Evolutionary conservation across 2,797 vertebrate genomes (phyloP).

Genomic region (Epinephelus malabaricus): DNA sequence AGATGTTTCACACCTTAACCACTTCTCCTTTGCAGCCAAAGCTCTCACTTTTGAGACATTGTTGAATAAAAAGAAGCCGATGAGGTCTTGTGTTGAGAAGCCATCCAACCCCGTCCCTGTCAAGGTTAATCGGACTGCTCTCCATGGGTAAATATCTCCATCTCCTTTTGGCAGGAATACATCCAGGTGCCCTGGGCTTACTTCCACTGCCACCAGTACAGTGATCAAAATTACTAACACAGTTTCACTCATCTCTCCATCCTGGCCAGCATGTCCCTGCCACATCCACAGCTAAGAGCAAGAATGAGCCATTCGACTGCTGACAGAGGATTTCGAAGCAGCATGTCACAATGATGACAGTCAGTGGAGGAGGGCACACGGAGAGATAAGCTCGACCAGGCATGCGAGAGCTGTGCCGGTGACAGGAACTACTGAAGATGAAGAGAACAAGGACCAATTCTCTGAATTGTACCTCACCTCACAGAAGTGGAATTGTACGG

Average conservation of each 20-base stretch:
- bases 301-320: conserved; percentile 79
- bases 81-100: conserved; percentile 36
- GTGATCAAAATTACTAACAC: conserved; percentile 22
- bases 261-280: conserved; percentile 53
- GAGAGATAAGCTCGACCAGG: conserved; percentile 67
- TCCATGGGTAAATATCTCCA: conserved; percentile 55
- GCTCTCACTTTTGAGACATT: conserved; percentile 20
- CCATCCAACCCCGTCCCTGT: conserved; percentile 25
- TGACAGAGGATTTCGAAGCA: conserved; percentile 76
- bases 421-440: conserved; percentile 56
- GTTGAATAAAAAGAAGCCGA: conserved; percentile 24
- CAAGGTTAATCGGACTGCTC: conserved; percentile 22
- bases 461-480: conserved; percentile 57
- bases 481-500: conserved; percentile 48
- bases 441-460: conserved; percentile 44
- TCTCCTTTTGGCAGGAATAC: conserved; percentile 34
- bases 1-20: conserved; percentile 10
- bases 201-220: conserved; percentile 39
- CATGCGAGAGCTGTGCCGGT: conserved; percentile 42
- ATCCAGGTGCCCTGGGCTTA: conserved; percentile 41
- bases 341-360: conserved; percentile 83
- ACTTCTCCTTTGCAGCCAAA: conserved; percentile 24
- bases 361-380: conserved; percentile 80
- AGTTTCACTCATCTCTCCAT: conserved; percentile 72
- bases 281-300: conserved; percentile 75